Base-by-base conservation (phyloP, 2,888 invertebrate genomes). In the Melolontha melolontha region DNA sequence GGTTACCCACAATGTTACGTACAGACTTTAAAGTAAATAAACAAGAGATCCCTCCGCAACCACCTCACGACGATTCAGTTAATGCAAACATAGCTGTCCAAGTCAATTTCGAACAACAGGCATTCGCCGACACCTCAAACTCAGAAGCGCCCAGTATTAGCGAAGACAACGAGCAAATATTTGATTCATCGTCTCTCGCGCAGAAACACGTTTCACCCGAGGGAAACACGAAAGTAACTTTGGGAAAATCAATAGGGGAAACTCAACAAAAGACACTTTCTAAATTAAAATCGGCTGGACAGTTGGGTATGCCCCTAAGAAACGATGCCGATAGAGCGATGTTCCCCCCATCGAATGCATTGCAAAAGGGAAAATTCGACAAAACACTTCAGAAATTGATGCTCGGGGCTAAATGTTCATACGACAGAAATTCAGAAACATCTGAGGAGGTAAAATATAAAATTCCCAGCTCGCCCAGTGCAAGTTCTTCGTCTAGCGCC, bases 181-280 rank as follows among this genome's bases (percentile, higher is more conserved):
- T 57, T 16, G 55, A 14, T 17, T 17, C 52, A n/a, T 34, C 52
- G 12, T 12, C n/a, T 5, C 42, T 10, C 17, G 16, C 12, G 27
- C 44, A 59, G 14, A 59, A 47, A 42, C 22, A 27, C 14, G 5
- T 34, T 16, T 29, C 59, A 4, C 59, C 47, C 29, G 59, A 64
- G 29, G 44, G 52, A 29, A 14, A 10, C 16, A 27, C 47, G 0
- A 65, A 54, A 65, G 11, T 22, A 27, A 42, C 12, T 11, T 10
- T 16, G 10, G 89, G 90, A 29, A 81, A 86, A 10, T 34, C 6
- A n/a, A 87, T 90, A 84, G 86, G 88, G 72, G 90, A 90, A 6
- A 34, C 10, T 34, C 34, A 34, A 34, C 34, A 34, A 10, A 34
- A 6, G 10, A 1, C 34, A 10, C 34, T 34, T 6, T 34, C 34